Base-by-base conservation (phyloP, 2,797 vertebrate genomes). In the Alectoris magna region DNA sequence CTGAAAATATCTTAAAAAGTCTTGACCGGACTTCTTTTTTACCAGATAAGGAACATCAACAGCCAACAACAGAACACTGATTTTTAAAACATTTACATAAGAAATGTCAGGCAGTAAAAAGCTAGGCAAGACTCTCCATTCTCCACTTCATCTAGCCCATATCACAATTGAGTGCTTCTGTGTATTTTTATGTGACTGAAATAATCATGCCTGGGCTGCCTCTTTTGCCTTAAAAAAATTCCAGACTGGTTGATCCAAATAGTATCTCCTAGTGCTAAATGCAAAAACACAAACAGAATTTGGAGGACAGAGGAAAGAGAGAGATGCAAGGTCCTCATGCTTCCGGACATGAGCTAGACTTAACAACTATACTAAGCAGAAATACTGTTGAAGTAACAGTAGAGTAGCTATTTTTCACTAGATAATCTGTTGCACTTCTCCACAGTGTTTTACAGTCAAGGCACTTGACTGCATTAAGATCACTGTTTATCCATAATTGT, bases 31-130 rank as follows among this genome's bases (percentile, higher is more conserved):
- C 8, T 44, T 55, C 10, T 5, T 71, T 18, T 67, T 82, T 34
- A 3, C 21, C n/a, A 26, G 2, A 16, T 55, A 71, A 79, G 39
- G 26, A 82, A 75, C 0, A 0, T 31, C 48, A 55, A 26, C 15
- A 68, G 9, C n/a, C 26, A 89, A 58, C 66, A 82, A 29, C 24
- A 5, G 8, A 66, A 58, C 14, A 39, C 3, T 62, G 26, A 72
- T 26, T 34, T 46, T 55, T 51, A 24, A 62, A 77, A 38, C 3
- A 5, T 41, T 36, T 55, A 18, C 8, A 43, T 27, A 9, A 56
- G 39, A 84, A 38, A 68, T 63, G 56, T 19, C 2, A 68, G 38
- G 8, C 14, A 58, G 3, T 22, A 72, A 93, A 79, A 88, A 18
- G 2, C 36, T 59, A 58, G 4, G 24, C 5, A 8, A 69, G 6